Evolutionary conservation across 2,888 invertebrate species (phyloP).

Genomic region (Thymelicus lineola): DNA sequence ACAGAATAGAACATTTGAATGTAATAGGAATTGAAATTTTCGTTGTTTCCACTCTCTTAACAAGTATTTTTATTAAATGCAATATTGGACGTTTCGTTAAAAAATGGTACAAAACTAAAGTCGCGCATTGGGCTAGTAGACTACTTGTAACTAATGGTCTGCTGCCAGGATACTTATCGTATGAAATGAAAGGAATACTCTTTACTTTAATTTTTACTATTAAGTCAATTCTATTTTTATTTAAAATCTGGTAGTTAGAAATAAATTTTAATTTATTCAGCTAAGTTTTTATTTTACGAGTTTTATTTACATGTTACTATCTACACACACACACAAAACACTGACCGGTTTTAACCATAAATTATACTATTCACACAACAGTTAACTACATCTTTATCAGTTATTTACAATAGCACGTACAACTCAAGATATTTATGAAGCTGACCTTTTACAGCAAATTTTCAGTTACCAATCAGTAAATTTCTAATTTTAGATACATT

Average conservation of each 20-base stretch:
- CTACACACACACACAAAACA: constrained; percentile 84
- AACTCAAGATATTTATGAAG: constrained; percentile 29
- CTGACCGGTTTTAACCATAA: constrained; percentile 65
- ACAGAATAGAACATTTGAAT: constrained; percentile 4
- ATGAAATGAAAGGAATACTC: constrained; percentile 30
- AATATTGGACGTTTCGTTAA: constrained; percentile 37
- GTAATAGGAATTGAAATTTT: constrained; percentile 15
- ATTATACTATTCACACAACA: constrained; percentile 81
- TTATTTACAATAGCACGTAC: constrained; percentile 67
- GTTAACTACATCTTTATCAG: constrained; percentile 69
- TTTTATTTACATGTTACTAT: constrained; percentile 67
- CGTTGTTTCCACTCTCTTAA: constrained; percentile 32
- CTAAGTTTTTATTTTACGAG: constrained; percentile 29
- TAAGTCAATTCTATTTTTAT: constrained; percentile 35
- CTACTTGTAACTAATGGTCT: constrained; percentile 27
- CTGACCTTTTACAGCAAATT: constrained; percentile 26
- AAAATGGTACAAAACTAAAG: constrained; percentile 37
- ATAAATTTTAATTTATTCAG: constrained; percentile 35
- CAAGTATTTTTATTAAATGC: constrained; percentile 35
- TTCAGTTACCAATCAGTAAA: constrained; percentile 16
- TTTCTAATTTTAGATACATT: constrained; percentile 14
- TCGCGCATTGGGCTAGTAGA: constrained; percentile 25
- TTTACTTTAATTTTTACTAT: constrained; percentile 32
- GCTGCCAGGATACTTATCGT: constrained; percentile 32
- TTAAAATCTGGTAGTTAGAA: constrained; percentile 33